Conservation (phyloP, 1,140 invertebrate genomes). For the Apocrypta bakeri region DNA sequence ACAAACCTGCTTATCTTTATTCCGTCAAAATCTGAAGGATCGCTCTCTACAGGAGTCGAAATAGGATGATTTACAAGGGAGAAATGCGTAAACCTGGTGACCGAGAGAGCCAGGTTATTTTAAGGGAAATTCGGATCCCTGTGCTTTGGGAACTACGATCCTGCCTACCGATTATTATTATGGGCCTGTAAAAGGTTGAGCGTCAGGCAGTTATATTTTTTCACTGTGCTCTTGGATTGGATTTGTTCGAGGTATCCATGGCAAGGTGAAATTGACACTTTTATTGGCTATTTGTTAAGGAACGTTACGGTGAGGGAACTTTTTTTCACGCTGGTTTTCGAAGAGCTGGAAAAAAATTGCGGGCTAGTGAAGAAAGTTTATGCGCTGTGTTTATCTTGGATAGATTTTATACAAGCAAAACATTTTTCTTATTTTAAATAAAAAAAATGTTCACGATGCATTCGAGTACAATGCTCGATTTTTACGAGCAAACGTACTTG, state of each 20-base stretch:
- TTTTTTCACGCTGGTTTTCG: not conserved
- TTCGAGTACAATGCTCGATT: no score
- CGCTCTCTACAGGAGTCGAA: not conserved
- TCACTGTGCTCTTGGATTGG: not conserved
- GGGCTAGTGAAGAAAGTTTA: not conserved
- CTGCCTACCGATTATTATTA: conserved; percentile 22
- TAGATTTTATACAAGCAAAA: no score
- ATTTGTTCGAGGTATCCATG: not conserved
- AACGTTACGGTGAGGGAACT: not conserved
- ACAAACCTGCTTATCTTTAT: conserved; percentile 21
- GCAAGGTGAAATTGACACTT: conserved; percentile 20
- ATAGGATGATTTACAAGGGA: conserved; percentile 16
- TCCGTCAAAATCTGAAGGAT: conserved; percentile 1
- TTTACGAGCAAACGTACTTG: no score
- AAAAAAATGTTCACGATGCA: no score
- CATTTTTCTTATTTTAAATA: no score
- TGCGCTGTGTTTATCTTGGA: no score
- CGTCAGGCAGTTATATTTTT: not conserved
- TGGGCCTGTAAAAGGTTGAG: conserved; percentile 3
- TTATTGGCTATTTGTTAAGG: conserved; percentile 14
- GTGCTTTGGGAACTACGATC: not conserved
- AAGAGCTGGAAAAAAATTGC: not conserved
- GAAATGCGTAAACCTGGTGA: conserved; percentile 19
- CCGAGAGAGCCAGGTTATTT: not conserved
- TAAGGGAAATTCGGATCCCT: no score